Percentiles rank a stretch among this genome's conserved stretches.
phyloP scores from a whole-genome alignment of 1,140 invertebrate species.

The Dufourea novaeangliae region DNA sequence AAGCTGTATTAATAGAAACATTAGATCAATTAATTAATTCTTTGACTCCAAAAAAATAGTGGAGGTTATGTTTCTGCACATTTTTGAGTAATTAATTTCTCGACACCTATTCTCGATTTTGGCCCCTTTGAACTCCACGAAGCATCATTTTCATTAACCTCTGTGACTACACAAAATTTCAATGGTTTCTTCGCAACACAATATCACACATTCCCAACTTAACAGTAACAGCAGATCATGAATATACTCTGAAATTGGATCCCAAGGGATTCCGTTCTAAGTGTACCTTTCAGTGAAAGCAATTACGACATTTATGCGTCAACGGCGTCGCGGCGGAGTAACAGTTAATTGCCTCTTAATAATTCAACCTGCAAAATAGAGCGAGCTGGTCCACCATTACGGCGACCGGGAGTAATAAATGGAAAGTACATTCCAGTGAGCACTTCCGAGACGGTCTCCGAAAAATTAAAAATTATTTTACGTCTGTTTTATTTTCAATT shows the following conservation, averaged over 20 bases:
- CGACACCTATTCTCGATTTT: no score
- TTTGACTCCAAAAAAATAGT: no score
- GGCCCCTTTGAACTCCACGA: no score
- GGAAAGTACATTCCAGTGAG: not conserved
- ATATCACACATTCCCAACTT: no score
- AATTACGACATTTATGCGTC: constrained; percentile 42
- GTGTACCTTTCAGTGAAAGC: constrained; percentile 11
- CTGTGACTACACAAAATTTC: not conserved
- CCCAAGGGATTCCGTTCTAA: constrained; percentile 22
- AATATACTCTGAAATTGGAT: constrained; percentile 15
- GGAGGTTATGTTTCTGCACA: no score
- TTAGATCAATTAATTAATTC: no score
- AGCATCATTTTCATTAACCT: no score
- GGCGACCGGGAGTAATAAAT: constrained; percentile 9
- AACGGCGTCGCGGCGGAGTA: constrained; percentile 14
- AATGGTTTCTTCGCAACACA: not conserved
- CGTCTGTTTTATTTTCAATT: not conserved
- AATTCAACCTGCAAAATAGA: constrained; percentile 29
- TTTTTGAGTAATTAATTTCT: no score
- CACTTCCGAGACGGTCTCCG: not conserved
- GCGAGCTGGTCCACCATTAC: not conserved
- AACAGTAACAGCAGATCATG: not conserved
- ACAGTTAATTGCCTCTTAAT: constrained; percentile 44
- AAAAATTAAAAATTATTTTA: not conserved
- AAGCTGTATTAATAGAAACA: no score